Evolutionary conservation across 2,797 vertebrate species (phyloP), one percentile per base, ranked within the genome.

Genomic region (Manis crassicaudata): DNA sequence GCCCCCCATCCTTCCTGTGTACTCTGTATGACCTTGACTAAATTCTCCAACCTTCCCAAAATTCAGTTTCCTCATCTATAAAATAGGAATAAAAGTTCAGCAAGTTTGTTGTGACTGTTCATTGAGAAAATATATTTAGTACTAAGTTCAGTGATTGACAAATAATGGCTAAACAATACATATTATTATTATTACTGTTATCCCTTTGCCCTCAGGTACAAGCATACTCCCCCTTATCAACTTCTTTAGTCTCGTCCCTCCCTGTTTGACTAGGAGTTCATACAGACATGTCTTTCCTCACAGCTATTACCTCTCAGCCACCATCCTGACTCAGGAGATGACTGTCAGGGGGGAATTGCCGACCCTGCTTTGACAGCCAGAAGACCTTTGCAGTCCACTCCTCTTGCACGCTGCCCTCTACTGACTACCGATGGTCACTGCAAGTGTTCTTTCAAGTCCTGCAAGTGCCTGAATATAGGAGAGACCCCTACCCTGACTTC

Each of bases 331-430:
- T 86, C 63, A 86, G 32, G 67, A 29, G 43, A 82, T 18, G 50
- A 63, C 6, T 83, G 46, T 91, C 18, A 6, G 16, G 11, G 3
- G 1, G 50, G n/a, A 46, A 37, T 29, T 46, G 8, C 2, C 23
- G 82, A 37, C 70, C 62, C 2, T 60, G 16, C 14, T n/a, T 75
- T 25, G 6, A 8, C 9, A 27, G 17, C 23, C 17, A 50, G 21
- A 81, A 63, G 60, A 86, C 81, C 58, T 67, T 54, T 35, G 5
- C 2, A 52, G 73, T 21, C 27, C n/a, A 32, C 58, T 3, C 35
- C 18, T 84, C 86, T 85, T 81, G 37, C 9, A 92, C 8, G 6
- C 87, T 90, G 90, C 65, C 72, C 96, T 96, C 94, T 97, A 56
- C 76, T 92, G 72, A 81, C 67, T 40, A 63, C 29, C 81, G 21